Evolutionary conservation across 2,888 invertebrate species (phyloP).

Genomic region (Rutpela maculata): DNA sequence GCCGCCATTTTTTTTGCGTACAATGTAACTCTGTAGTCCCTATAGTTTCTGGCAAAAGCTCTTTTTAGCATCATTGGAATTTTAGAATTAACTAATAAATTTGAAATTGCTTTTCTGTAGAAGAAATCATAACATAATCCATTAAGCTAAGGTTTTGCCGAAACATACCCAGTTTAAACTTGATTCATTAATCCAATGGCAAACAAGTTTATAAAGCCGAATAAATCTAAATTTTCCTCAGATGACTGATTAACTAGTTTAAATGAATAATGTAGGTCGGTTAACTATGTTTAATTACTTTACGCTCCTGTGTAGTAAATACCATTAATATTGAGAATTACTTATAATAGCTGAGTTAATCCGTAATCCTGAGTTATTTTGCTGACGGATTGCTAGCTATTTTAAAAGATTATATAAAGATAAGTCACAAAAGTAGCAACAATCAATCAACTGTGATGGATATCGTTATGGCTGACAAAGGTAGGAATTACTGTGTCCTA

Average conservation of each 20-base stretch:
- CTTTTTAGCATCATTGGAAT: too few relatives aligned
- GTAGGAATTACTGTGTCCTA: background rate
- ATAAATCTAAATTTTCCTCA: constrained; percentile 30
- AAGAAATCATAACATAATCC: constrained; percentile 2
- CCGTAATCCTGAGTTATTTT: constrained; percentile 48
- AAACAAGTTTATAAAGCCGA: constrained; percentile 28
- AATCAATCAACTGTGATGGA: constrained; percentile 5
- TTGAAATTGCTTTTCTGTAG: background rate
- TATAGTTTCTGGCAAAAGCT: too few relatives aligned
- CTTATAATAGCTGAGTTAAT: constrained; percentile 49
- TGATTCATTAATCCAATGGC: constrained; percentile 25
- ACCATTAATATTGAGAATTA: constrained; percentile 51
- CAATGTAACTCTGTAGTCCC: too few relatives aligned
- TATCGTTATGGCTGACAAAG: background rate
- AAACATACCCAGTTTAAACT: constrained; percentile 22
- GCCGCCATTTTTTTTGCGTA: too few relatives aligned
- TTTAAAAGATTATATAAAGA: constrained; percentile 47
- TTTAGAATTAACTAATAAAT: too few relatives aligned
- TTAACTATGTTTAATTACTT: constrained; percentile 46
- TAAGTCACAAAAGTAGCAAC: constrained; percentile 9
- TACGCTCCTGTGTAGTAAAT: constrained; percentile 42
- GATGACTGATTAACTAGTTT: constrained; percentile 42
- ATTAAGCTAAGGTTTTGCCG: constrained; percentile 13
- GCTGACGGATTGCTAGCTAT: constrained; percentile 51
- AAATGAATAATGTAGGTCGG: constrained; percentile 42